Base-by-base conservation (phyloP, 2,888 invertebrate genomes). In the Tachystola acroxantha region DNA sequence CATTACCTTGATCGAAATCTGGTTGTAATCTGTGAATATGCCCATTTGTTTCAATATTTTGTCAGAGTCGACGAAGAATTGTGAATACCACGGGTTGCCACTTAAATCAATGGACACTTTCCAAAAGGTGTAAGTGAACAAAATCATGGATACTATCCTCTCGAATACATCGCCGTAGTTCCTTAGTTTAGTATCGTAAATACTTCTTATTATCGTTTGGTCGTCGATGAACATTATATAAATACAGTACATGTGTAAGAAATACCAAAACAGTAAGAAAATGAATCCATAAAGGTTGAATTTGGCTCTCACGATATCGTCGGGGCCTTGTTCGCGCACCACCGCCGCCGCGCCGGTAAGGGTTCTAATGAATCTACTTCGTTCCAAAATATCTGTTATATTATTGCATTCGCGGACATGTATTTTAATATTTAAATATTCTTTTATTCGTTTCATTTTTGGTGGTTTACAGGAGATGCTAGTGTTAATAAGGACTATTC, bases 111-210 rank as follows among this genome's bases (percentile, higher is more conserved):
- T 69, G 1, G 74, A 64, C 30, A 71, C 43, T 40, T 74, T 67
- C 63, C 67, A 68, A 55, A 74, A 58, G 0, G 57, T 45, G 22
- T 67, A 57, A 2, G 67, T 2, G 7, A 67, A 60, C 25, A 60
- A 73, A 0, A 57, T 1, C 0, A 60, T 34, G 2, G 69, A 61
- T 1, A 53, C 45, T 10, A 63, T 41, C 38, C 64, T 62, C 42
- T 79, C 76, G 14, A 62, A 64, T 31, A 63, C 59, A 37, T 81
- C 81, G 0, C 78, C 80, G 36, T 78, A 81, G 7, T 67, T 59
- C 40, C 62, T 57, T 11, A 80, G 43, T 48, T 64, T 73, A 0
- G 80, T 80, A 9, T 65, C 52, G 35, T 72, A 75, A 9, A 80
- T 42, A n/a, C 49, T 47, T 19, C 76, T 57, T 7, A 80, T 39